phyloP scores from a whole-genome alignment of 1,140 invertebrate genomes.

The Aphis craccivora region DNA sequence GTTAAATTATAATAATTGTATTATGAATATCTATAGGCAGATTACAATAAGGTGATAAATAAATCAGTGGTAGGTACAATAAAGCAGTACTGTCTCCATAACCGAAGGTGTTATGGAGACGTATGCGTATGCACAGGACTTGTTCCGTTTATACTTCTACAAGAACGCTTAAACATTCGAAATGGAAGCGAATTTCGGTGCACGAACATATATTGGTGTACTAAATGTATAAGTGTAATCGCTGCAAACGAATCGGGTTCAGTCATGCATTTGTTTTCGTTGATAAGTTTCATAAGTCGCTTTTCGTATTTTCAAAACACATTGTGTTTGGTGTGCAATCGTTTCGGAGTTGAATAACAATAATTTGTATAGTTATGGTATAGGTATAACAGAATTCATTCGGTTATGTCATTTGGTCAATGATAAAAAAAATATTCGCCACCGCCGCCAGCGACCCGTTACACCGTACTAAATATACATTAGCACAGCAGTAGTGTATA shows the following conservation, averaged over 20 bases:
- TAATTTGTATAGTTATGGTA: background rate
- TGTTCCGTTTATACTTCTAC: background rate
- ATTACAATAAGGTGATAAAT: background rate
- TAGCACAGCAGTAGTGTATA: background rate
- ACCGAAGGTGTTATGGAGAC: background rate
- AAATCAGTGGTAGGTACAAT: background rate
- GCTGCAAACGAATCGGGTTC: constrained; percentile 1
- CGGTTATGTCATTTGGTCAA: background rate
- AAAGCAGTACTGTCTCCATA: too few relatives aligned
- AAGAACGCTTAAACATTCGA: background rate
- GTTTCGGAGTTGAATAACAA: constrained; percentile 11
- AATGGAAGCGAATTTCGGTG: background rate
- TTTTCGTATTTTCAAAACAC: constrained; percentile 6
- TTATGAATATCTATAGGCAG: too few relatives aligned
- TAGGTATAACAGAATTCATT: background rate
- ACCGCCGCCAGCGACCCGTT: too few relatives aligned
- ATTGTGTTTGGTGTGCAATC: constrained; percentile 10
- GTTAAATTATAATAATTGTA: too few relatives aligned
- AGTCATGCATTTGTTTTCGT: constrained; percentile 30
- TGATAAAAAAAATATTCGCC: background rate
- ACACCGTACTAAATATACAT: background rate
- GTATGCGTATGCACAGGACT: background rate
- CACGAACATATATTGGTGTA: background rate
- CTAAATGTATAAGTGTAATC: background rate
- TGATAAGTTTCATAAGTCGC: background rate